Evolutionary conservation across 2,888 invertebrate species (phyloP).

Genomic region (Microctonus aethiopoides): DNA sequence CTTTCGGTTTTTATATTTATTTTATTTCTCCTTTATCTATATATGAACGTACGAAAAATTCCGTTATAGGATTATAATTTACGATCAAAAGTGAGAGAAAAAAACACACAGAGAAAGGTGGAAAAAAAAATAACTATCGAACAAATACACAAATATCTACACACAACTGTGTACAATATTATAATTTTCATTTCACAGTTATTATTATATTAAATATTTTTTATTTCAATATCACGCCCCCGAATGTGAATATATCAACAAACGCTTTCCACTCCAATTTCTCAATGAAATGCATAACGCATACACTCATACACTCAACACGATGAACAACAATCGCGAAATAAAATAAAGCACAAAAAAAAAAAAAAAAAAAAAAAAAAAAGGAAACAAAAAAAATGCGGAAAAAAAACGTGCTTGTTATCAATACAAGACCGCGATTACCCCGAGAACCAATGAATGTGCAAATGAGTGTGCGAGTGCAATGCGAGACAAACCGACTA

Average conservation of each 20-base stretch:
- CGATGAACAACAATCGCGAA: not conserved
- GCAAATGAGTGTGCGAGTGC: not conserved
- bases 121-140: not conserved
- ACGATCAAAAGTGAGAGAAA: not conserved
- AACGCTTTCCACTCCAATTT: not conserved
- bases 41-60: not conserved
- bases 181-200: not conserved
- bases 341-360: constrained; percentile 10
- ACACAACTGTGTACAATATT: not conserved
- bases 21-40: not conserved
- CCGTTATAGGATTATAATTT: not conserved
- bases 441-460: not conserved
- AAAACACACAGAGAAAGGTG: not conserved
- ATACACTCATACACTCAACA: not conserved
- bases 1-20: not conserved
- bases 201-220: not conserved
- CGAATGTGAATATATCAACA: not conserved
- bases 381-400: constrained; percentile 21
- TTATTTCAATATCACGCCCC: not conserved
- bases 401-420: constrained; percentile 32
- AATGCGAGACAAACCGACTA: constrained; percentile 23
- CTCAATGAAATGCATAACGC: constrained; percentile 2
- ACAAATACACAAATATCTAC: not conserved
- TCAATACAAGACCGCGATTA: constrained; percentile 32
- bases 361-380: constrained; percentile 16